Evolutionary conservation across 2,113 vertebrate genomes (phyloP).

Genomic region (Tringa solitaria): DNA sequence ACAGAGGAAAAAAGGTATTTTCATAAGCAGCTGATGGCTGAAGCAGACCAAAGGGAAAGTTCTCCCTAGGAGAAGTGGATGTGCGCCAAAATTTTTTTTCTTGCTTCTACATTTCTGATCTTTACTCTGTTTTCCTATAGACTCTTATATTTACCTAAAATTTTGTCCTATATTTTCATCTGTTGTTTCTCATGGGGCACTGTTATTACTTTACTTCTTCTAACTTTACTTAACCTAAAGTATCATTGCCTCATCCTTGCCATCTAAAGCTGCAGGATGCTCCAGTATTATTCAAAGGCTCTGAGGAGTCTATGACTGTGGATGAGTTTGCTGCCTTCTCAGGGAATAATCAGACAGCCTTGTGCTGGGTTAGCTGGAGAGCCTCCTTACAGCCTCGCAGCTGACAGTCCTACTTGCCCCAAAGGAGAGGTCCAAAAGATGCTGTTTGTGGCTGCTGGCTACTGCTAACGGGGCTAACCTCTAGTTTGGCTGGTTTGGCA

Average conservation of each 20-base stretch:
- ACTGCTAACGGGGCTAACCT: background rate
- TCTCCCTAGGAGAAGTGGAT: background rate
- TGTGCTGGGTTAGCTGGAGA: background rate
- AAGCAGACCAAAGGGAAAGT: background rate
- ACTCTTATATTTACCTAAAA: background rate
- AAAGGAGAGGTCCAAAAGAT: background rate
- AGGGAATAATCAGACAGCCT: background rate
- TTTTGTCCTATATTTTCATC: background rate
- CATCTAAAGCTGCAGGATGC: background rate
- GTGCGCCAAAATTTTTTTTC: background rate
- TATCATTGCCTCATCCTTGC: background rate
- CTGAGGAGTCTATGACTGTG: background rate
- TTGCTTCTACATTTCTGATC: background rate
- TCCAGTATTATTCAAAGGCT: background rate
- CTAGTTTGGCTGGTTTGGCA: background rate
- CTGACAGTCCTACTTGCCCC: background rate
- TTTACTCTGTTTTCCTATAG: background rate
- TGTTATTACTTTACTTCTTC: background rate
- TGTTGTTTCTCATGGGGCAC: background rate
- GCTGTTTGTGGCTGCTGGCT: background rate
- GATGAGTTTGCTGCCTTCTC: background rate
- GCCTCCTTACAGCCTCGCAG: background rate
- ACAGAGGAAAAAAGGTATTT: background rate
- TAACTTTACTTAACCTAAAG: background rate
- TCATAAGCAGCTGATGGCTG: background rate